These are phyloP conservation scores for Spodoptera littoralis DNA, from an alignment of 2,888 invertebrate species.

Conservation along the genomic window DNA sequence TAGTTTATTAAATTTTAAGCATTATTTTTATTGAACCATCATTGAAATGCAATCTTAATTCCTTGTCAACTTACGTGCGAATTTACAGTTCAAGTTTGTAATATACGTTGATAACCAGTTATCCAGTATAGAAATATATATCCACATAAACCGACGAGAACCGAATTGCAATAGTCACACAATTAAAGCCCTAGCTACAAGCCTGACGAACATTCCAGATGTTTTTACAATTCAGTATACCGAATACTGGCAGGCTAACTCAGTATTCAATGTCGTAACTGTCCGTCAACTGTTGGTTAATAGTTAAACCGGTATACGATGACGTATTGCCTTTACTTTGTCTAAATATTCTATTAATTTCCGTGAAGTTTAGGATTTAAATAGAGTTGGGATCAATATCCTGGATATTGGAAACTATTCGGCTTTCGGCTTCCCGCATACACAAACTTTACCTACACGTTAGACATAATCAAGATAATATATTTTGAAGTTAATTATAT, in stretches of 20 bases:
- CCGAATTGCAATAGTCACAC: slow-evolving; percentile 14
- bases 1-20: too few species aligned
- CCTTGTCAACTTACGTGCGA: too few species aligned
- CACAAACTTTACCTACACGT: too few species aligned
- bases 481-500: too few species aligned
- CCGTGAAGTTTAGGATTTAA: slow-evolving; percentile 22
- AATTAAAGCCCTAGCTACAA: slow-evolving; percentile 50
- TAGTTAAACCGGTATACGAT: slow-evolving; percentile 49
- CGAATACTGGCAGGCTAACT: slow-evolving; percentile 9
- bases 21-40: too few species aligned
- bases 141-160: slow-evolving; percentile 1
- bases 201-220: slow-evolving; percentile 39
- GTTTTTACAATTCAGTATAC: slow-evolving; percentile 28
- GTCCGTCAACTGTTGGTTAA: slow-evolving; percentile 23
- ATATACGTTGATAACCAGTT: too few species aligned
- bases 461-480: too few species aligned
- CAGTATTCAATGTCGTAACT: slow-evolving; percentile 40
- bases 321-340: slow-evolving; percentile 32
- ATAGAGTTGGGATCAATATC: slow-evolving; percentile 20
- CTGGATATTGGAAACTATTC: background rate
- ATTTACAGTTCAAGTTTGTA: too few species aligned
- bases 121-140: background rate
- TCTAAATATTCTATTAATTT: slow-evolving; percentile 35
- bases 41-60: too few species aligned
- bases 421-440: background rate